Evolutionary conservation across 2,888 invertebrate genomes (phyloP), one percentile per base, ranked within the genome.

Genomic region (Eutolmus rufibarbis): DNA sequence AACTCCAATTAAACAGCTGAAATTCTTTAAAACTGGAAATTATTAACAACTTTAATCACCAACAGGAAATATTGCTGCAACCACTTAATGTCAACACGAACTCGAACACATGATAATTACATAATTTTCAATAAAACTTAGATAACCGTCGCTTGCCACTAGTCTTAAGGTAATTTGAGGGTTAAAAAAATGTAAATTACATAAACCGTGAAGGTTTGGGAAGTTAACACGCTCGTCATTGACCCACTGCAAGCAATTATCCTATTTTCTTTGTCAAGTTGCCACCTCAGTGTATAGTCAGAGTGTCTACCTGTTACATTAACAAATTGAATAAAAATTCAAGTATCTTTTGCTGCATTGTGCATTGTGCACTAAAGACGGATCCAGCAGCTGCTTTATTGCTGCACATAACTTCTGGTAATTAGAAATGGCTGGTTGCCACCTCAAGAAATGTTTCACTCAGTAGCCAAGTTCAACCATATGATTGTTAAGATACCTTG

Each of bases 161-260:
- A 23, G 66, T 66, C 66, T 66, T 66, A n/a, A n/a, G n/a, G 51
- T 8, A 51, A 66, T 66, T 12, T 9, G 28, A 51, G 51, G 51
- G 23, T 23, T 23, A 19, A 66, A 66, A 66, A 66, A 23, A 14
- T 40, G 12, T 66, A 57, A 74, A 84, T 84, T 66, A 16, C 84
- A 66, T 74, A 37, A 84, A 84, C 84, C 66, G 66, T 66, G 84
- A 57, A 37, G 66, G 66, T 84, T 74, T 84, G 84, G 66, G 66
- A 84, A 84, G 84, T 74, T 66, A 84, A 66, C 74, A 84, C 66
- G 19, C 40, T 40, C 16, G 84, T 84, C 84, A 84, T 84, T 84
- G 84, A 84, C 84, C 84, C 40, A 23, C 66, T 84, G 40, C 23
- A 14, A 34, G 40, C 66, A 84, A 84, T 84, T 66, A 84, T 74